Base-by-base conservation (phyloP, 2,797 vertebrate genomes). In the Gymnoscopelus braueri region DNA sequence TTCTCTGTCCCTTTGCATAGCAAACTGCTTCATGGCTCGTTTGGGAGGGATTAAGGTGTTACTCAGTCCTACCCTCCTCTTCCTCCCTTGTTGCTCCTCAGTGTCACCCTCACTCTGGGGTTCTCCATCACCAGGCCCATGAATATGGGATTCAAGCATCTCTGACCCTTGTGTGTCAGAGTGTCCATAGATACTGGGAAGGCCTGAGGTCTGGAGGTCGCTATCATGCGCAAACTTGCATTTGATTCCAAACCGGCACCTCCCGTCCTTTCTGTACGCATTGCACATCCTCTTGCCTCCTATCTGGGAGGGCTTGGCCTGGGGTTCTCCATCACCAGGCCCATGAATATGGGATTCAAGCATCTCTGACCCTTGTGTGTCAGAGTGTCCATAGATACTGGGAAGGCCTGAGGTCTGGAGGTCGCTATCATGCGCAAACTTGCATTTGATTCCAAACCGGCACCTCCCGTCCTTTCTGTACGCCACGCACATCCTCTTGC, bases 201-300 rank as follows among this genome's bases (percentile, higher is more conserved):
- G 12, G 10, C 10, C 63, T 1, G 74, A 65, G 1, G 74, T 92
- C 83, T 93, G 94, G 35, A 95, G 88, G 80, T 95, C 94, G 15
- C 93, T 95, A 75, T 94, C 94, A 7, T 96, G 95, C 29, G 93
- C 94, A 57, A 93, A 95, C 80, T 94, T 96, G 84, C 95, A 96
- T 49, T 91, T 91, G 75, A 92, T 94, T 4, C 94, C 95, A 54
- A 94, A 96, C 52, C 94, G 89, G 71, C 95, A 96, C 58, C 94
- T 86, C 0, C 94, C 93, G 0, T 94, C 83, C 49, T 91, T 93
- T 77, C 94, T 93, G 83, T 95, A 95, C 0, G 92, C 83, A 56
- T 94, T 83, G 3, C 95, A 96, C 26, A 94, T 86, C 65, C 79
- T 85, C 67, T 86, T 93, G 0, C 94, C 94, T 1, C 90, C 93